Evolutionary conservation across 2,797 vertebrate species (phyloP), one percentile per base, ranked within the genome.

Genomic region (Moxostoma hubbsi): DNA sequence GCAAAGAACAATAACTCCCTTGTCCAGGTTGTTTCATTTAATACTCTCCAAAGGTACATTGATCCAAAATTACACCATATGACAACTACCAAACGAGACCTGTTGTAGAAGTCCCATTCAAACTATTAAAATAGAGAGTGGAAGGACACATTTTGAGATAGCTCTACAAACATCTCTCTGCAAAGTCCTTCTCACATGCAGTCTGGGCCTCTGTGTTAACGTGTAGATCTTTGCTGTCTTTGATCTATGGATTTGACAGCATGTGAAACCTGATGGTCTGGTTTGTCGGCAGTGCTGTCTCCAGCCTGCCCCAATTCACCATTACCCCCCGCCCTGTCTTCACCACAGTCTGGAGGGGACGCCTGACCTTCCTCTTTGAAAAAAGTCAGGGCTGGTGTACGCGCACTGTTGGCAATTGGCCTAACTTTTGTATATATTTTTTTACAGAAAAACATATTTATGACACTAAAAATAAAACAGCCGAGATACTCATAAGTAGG

Each of bases 1-100:
- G 91, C 88, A 88, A 88, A 88, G 89, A 93, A 94, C 92, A 94
- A 93, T 91, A 86, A 88, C 65, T 86, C 87, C 85, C 87, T 90
- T 93, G 85, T 73, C 69, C 77, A 86, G 69, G 83, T 86, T 76
- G n/a, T 86, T 83, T 84, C 80, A 77, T 81, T 82, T 84, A 87
- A 64, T 76, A 89, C 66, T 77, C 55, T 68, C 55, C 13, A 79
- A 66, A 81, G 53, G 13, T 63, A 68, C 58, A 74, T 58, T 3
- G 69, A 75, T 51, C 59, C 61, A 45, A 61, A 61, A 78, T 57
- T 67, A 69, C 43, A 24, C 49, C 18, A 43, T 75, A n/a, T 53
- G 24, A 51, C 79, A 71, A 49, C 10, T 55, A 43, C 51, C 2
- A 50, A 65, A 73, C 16, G 18, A 50, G 47, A 0, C 7, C 55